Conservation (phyloP, 2,797 vertebrate genomes). For the Pelobates cultripes region DNA sequence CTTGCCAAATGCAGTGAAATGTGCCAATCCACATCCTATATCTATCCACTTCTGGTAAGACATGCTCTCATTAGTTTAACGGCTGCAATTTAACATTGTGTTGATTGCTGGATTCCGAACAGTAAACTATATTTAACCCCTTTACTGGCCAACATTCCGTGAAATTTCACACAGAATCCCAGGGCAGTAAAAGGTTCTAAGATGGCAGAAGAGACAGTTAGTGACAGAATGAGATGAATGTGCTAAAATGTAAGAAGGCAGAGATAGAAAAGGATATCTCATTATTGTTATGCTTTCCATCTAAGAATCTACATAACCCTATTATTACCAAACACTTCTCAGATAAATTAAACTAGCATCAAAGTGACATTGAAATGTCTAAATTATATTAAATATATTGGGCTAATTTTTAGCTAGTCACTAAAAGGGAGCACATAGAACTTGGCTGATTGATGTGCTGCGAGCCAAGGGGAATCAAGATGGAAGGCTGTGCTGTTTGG, state of each 20-base stretch:
- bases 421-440: too few relatives aligned
- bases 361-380: too few relatives aligned
- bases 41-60: constrained; percentile 18
- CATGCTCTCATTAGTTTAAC: constrained; percentile 29
- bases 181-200: neutral
- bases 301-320: too few relatives aligned
- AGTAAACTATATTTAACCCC: neutral
- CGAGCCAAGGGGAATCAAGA: too few relatives aligned
- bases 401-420: too few relatives aligned
- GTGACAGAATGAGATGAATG: neutral
- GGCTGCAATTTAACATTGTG: constrained; percentile 24
- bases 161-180: neutral
- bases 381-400: too few relatives aligned
- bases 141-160: neutral
- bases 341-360: too few relatives aligned
- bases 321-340: too few relatives aligned
- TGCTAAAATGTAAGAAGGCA: neutral
- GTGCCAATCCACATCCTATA: constrained; percentile 8
- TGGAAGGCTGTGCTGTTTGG: too few relatives aligned
- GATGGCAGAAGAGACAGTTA: neutral
- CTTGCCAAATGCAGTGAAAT: constrained; percentile 26
- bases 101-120: constrained; percentile 40
- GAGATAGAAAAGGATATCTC: too few relatives aligned
- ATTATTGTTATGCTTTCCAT: too few relatives aligned
- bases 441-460: too few relatives aligned